A percentile compares a stretch with the other conserved stretches of the same genome.
These are phyloP conservation scores for Aleiodes testaceus DNA, from an alignment of 2,888 invertebrate species.

Conservation along the genomic window DNA sequence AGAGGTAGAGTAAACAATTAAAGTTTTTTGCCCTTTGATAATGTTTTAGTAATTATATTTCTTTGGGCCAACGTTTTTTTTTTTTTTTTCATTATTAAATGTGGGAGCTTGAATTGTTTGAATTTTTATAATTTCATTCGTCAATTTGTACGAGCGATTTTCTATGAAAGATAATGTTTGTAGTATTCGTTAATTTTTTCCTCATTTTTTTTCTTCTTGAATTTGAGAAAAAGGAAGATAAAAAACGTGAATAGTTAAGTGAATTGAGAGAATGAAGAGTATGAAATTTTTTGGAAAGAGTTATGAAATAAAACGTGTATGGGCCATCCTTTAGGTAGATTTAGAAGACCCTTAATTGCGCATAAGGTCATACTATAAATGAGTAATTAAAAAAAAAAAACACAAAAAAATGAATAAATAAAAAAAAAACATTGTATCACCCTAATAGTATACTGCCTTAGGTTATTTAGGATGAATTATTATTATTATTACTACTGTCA, in stretches of 20 bases:
- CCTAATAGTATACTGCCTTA: constrained; percentile 68
- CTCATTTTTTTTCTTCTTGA: neutral
- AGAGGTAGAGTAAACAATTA: neutral
- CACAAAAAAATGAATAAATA: too few species aligned
- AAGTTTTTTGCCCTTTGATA: too few species aligned
- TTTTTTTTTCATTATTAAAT: too few species aligned
- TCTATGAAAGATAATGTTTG: too few species aligned
- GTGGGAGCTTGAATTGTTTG: too few species aligned
- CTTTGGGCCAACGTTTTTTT: too few species aligned
- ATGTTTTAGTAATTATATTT: too few species aligned
- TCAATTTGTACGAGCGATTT: too few species aligned
- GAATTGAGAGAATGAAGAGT: constrained; percentile 18
- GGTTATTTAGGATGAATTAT: constrained; percentile 68
- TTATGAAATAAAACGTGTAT: constrained; percentile 42
- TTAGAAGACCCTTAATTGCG: constrained; percentile 49
- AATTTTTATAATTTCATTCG: too few species aligned
- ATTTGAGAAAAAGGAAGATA: neutral
- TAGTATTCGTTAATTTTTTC: neutral
- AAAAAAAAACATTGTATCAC: constrained; percentile 65
- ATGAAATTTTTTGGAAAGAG: too few species aligned
- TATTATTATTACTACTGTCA: constrained; percentile 57
- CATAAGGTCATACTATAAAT: constrained; percentile 64
- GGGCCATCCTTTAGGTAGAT: constrained; percentile 58
- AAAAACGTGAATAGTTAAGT: constrained; percentile 9
- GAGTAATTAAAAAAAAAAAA: constrained; percentile 48